Evolutionary conservation across 2,888 invertebrate species (phyloP), one percentile per base, ranked within the genome.

Genomic region (Archips crataeganus): DNA sequence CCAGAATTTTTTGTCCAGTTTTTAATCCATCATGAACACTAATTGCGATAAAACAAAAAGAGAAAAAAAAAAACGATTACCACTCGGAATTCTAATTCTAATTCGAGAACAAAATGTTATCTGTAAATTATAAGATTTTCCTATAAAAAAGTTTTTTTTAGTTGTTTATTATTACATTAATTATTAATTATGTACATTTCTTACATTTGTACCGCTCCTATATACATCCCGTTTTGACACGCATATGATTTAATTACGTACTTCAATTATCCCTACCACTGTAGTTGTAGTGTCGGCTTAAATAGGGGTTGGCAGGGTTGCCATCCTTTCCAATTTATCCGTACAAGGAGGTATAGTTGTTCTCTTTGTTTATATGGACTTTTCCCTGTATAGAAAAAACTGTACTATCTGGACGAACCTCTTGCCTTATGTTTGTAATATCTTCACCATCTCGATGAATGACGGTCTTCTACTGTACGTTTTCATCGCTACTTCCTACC

Each of bases 221-320:
- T 70, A 62, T 10, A 47, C 15, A 36, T 47, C 47, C 36, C 10
- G 65, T 65, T 65, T 65, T 59, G 47, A 59, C 64, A 54, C 23
- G 36, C 57, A 13, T 64, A 57, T 59, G 57, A 71, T 71, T 70
- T 64, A 64, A 64, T 65, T 59, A 49, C 3, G 59, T 59, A 64
- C 11, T 57, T 57, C 57, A 64, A 71, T 64, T 49, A 70, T 59
- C 57, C 59, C 64, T 71, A 65, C 64, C 70, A 47, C 59, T 49
- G 64, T 57, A 57, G 32, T 23, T 32, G 57, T 57, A 57, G 57
- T 57, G 57, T 32, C 32, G 57, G 57, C 11, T 57, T 67, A 13
- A 75, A 60, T 61, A 60, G 15, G 39, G 51, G 11, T 45, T 10
- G 63, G 9, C 23, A 15, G 51, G 51, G 15, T 2, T 23, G 9